Evolutionary conservation across 2,797 vertebrate genomes (phyloP), one percentile per base, ranked within the genome.

Genomic region (Crax fasciolata): DNA sequence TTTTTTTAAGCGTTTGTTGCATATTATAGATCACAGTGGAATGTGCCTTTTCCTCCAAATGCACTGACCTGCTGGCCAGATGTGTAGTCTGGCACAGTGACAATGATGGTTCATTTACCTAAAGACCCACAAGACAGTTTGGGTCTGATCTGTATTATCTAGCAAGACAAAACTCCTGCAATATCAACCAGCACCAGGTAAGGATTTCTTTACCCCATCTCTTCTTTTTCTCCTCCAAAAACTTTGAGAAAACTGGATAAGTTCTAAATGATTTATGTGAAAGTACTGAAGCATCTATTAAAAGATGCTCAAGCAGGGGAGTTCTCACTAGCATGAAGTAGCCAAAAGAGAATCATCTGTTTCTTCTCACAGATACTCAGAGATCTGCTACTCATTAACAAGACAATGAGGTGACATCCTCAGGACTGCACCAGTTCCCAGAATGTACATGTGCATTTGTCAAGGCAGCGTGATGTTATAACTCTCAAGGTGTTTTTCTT

Each of bases 51-150:
- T 66, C 76, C 70, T 70, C 78, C 12, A 39, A 57, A 65, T 7
- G 19, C 3, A 0, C 28, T 82, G 83, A 93, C 71, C 91, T 93
- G 28, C 38, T 74, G 77, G 63, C 79, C 93, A 95, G 77, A 87
- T 94, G 87, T 87, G 83, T 1, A 5, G 8, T 38, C 84, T 94
- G 93, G 63, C 77, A 82, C 35, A 9, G 27, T 27, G 55, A 41
- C 28, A 66, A 21, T 4, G 17, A 35, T 71, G 52, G 1, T 30
- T 84, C 59, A 65, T 35, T 55, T 61, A 4, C 38, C 30, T 25
- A 54, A 62, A 79, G 27, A 49, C 20, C 38, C 66, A 51, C 43
- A 74, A 88, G 58, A 54, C 19, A 75, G 28, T 72, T 63, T 84
- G 32, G 20, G 38, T 25, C 35, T 72, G 35, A 84, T 55, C 35